phyloP scores from a whole-genome alignment of 2,113 vertebrate genomes.

The Strix uralensis region DNA sequence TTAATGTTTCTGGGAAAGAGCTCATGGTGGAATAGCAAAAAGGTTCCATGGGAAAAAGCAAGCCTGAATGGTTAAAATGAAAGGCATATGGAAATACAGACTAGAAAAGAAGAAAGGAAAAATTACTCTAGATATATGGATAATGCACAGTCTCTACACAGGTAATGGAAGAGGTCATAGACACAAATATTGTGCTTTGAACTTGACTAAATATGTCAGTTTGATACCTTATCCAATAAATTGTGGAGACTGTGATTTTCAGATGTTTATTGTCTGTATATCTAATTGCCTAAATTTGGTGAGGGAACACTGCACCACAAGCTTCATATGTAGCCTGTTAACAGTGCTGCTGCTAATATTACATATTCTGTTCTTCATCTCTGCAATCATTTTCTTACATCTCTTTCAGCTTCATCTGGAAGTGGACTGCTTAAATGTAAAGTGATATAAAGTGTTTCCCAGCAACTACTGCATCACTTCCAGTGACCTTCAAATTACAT shows the following conservation, averaged over 20 bases:
- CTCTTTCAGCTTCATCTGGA: slow-evolving; percentile 25
- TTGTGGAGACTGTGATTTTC: not conserved
- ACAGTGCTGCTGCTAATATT: not conserved
- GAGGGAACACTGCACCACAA: not conserved
- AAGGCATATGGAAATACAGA: not conserved
- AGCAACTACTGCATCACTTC: slow-evolving; percentile 49
- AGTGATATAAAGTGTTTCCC: slow-evolving; percentile 59
- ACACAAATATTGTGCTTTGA: not conserved
- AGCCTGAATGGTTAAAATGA: not conserved
- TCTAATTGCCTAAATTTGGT: not conserved
- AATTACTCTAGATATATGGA: not conserved
- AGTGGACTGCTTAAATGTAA: slow-evolving; percentile 34
- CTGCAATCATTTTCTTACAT: slow-evolving; percentile 47
- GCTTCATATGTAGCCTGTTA: not conserved
- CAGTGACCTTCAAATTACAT: slow-evolving; percentile 64
- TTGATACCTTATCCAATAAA: not conserved
- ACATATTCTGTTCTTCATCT: slow-evolving; percentile 3
- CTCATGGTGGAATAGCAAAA: not conserved
- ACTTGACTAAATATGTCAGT: not conserved
- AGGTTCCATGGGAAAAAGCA: rapidly evolving
- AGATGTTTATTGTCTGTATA: not conserved
- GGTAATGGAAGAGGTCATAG: not conserved
- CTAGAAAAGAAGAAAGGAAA: not conserved
- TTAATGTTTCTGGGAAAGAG: not conserved
- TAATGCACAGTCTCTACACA: not conserved